A percentile compares a stretch with the other conserved stretches of the same genome.
phyloP scores from a whole-genome alignment of 2,888 invertebrate genomes.

The Apomyelois bistriatella region DNA sequence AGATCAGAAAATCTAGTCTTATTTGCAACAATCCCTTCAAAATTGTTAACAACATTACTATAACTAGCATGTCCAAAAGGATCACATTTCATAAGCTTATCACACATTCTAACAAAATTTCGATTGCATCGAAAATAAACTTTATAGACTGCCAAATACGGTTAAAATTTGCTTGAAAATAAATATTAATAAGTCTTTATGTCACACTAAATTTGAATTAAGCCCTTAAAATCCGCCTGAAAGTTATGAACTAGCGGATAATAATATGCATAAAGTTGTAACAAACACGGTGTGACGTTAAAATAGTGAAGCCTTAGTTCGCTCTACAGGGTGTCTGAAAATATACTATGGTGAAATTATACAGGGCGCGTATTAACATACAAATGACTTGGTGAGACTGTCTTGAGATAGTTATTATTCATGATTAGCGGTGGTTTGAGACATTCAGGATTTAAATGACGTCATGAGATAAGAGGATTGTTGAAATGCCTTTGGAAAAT shows the following conservation, averaged over 20 bases:
- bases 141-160: neutral
- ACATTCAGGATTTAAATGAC: neutral
- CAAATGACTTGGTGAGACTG: neutral
- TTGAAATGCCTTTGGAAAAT: neutral
- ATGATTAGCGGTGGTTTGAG: neutral
- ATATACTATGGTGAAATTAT: constrained; percentile 1
- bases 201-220: constrained; percentile 4
- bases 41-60: too few relatives aligned
- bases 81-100: neutral
- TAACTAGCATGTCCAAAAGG: neutral
- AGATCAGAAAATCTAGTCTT: too few relatives aligned
- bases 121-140: neutral
- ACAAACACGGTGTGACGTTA: constrained; percentile 5
- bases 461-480: neutral
- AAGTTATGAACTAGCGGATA: constrained; percentile 13
- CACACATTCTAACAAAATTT: neutral
- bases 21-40: too few relatives aligned
- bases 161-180: neutral
- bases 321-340: neutral
- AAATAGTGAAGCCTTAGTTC: constrained; percentile 3
- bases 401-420: constrained; percentile 1
- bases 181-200: neutral
- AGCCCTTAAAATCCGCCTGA: constrained; percentile 14
- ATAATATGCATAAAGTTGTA: constrained; percentile 14
- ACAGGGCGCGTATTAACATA: neutral